Base-by-base conservation (phyloP, 2,113 vertebrate genomes). In the Microtus montanus region DNA sequence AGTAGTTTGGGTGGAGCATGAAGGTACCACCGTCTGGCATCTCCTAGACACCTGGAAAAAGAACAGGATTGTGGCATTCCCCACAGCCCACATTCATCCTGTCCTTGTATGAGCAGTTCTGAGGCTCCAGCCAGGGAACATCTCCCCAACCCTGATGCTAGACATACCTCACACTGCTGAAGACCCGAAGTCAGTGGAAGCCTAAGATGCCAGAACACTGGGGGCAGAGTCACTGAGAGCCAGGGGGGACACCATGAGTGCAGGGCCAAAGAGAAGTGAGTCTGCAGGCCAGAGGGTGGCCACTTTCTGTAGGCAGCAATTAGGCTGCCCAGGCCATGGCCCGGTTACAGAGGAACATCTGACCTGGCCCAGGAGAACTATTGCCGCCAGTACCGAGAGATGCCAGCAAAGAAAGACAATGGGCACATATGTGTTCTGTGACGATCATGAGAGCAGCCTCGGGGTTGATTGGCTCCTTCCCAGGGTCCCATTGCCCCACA, bases 401-500 rank as follows among this genome's bases (percentile, higher is more conserved):
- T 5, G 1, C 26, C 22, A 38, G 17, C 7, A 22, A 44, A 30
- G n/a, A 22, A 52, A 30, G n/a, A 54, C 22, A 33, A 26, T 0
- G 3, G 64, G 38, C 9, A 33, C 30, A 7, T 4, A 4, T 6
- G 47, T 85, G 82, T 74, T 38, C 64, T 0, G 0, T 71, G 73
- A 44, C 7, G 44, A n/a, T 35, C 28, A 33, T 28, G 8, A 6
- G n/a, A 63, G 2, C 64, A 14, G 52, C 24, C 33, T 13, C 6
- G 28, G 58, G 11, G 24, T 54, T 3, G 0, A 1, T 66, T 12
- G 35, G 10, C 5, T 44, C 4, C 35, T 86, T 38, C 85, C 0
- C 41, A 82, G 71, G n/a, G 41, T 4, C 24, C 49, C 33, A 7
- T 17, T 5, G 70, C 9, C 74, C 26, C 28, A 44, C 26, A 41